Percentiles rank a stretch among this genome's conserved stretches.
Evolutionary conservation across 2,888 invertebrate species (phyloP).

Genomic region (Lepidonotus clava): DNA sequence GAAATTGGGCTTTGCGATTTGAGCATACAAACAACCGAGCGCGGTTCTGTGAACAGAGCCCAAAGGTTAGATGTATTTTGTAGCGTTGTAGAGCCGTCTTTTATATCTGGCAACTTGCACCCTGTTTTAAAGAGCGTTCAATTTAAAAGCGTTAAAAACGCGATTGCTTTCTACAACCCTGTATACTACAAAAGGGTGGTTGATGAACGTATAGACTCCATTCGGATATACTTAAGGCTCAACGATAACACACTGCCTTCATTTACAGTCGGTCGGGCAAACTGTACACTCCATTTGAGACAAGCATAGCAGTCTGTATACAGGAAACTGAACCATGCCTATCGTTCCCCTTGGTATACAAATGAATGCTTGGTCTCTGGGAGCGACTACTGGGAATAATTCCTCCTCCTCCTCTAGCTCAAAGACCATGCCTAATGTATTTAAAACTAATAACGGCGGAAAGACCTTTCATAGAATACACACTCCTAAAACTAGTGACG

Average conservation of each 20-base stretch:
- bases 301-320: too few species aligned
- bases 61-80: background rate
- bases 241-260: background rate
- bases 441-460: background rate
- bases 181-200: background rate
- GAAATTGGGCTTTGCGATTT: background rate
- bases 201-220: background rate
- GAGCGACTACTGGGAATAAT: too few species aligned
- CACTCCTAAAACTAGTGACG: background rate
- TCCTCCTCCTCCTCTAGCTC: background rate
- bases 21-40: background rate
- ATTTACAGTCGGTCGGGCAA: background rate
- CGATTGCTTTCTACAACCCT: background rate
- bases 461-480: background rate
- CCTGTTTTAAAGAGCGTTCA: background rate
- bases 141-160: background rate
- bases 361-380: background rate
- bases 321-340: background rate
- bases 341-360: background rate
- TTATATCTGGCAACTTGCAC: background rate
- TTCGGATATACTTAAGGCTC: background rate
- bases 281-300: background rate
- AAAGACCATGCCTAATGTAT: background rate
- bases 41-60: background rate
- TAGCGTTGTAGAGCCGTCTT: background rate